Evolutionary conservation across 2,888 invertebrate species (phyloP), one percentile per base, ranked within the genome.

Genomic region (Theretra japonica): DNA sequence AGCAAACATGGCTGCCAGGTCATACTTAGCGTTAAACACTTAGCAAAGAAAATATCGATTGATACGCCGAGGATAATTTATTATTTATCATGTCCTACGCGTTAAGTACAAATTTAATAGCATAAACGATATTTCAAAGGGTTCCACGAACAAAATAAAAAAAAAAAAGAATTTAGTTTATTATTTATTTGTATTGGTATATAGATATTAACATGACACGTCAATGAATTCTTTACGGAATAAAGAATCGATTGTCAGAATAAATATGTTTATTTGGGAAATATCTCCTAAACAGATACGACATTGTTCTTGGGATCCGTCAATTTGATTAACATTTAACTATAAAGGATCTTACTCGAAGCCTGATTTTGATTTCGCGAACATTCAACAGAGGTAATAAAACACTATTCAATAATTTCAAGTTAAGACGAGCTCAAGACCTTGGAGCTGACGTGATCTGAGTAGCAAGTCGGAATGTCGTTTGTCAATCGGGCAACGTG

Each of bases 401-500:
- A 80, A 65, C 48, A 65, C 41, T 65, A 65, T 23, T 65, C 41
- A 41, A 41, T 21, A 21, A 48, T 48, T 65, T 65, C 23, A 65
- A 65, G 65, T 83, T 85, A 83, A 91, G 89, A 89, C 86, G 86
- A 88, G 83, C 82, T 76, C 80, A 83, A 90, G 92, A 92, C 93
- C 93, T 92, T 93, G 93, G 87, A 81, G 75, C 73, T 90, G 87
- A 91, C 90, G 90, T 92, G 91, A 90, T 87, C 85, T 84, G 90
- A 84, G 87, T 89, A 87, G 88, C 85, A 90, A 86, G 86, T 81
- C 88, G 93, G 93, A 94, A 94, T 94, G 93, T 91, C 90, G 93
- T 93, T 93, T 93, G 93, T 92, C 92, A 93, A 92, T 93, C 91
- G 89, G 89, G 91, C 90, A 86, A 86, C 79, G 83, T 92, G 92